Evolutionary conservation across 2,888 invertebrate species (phyloP), one percentile per base, ranked within the genome.

Genomic region (Mylabris sibirica): DNA sequence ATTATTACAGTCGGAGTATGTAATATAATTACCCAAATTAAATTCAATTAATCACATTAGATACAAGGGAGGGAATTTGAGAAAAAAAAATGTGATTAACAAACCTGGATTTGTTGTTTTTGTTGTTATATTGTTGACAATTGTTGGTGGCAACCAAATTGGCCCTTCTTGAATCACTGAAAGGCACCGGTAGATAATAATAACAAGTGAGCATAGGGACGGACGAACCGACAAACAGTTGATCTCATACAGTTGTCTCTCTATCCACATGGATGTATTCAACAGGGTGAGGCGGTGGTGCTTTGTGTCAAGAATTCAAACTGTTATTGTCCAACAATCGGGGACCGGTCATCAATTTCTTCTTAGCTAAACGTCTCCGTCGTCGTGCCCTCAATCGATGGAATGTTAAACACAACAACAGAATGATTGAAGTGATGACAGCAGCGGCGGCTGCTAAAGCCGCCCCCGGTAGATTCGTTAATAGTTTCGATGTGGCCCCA

Each of bases 241-340:
- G 79, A 78, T 80, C 88, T 92, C 91, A 94, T 89, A 96, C 95
- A 81, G 95, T 95, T 84, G 95, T 95, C 88, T 95, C 95, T 85
- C 95, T 92, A 88, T 96, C 95, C 88, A 95, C 93, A 87, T 95
- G 94, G 84, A 95, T 95, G 86, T 93, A 95, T 86, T 95, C 95
- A 89, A 95, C 95, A 89, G 93, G 30, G 30, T 4, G 92, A 87
- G 93, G 92, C 88, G 93, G 92, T 84, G 91, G 92, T 84, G 91
- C 90, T 86, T 93, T 93, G 82, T 94, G 95, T 95, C 95, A 95
- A 90, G 95, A 95, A 81, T 88, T 87, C 49, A 89, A 87, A 76
- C 88, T 89, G 72, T 89, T 88, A 81, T 91, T 91, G 78, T 90
- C 87, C 68, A 92, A 87, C 68, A 92, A 86, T 79, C 81, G 92